These are phyloP conservation scores for Ceramica pisi DNA, from an alignment of 2,888 invertebrate species.

Conservation along the genomic window DNA sequence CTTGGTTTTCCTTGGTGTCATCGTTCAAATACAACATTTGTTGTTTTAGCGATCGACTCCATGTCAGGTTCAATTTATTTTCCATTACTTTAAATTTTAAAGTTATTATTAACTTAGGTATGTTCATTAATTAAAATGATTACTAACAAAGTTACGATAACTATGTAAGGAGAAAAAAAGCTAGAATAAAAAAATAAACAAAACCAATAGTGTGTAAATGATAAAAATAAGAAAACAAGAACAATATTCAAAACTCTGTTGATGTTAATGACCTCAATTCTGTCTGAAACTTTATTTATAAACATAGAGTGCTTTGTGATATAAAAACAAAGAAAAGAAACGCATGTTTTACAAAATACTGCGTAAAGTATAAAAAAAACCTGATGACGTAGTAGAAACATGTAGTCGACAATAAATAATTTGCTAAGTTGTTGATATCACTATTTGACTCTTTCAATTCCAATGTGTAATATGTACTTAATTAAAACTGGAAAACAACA, in stretches of 20 bases:
- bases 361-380: not conserved
- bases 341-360: not conserved
- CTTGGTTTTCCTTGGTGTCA: not conserved
- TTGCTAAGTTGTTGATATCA: not conserved
- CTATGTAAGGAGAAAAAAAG: not conserved
- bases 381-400: not conserved
- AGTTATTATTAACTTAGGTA: not conserved
- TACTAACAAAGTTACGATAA: not conserved
- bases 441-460: slow-evolving; percentile 6
- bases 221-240: slow-evolving; percentile 7
- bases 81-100: not conserved
- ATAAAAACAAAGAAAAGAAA: slow-evolving; percentile 28
- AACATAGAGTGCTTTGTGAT: slow-evolving; percentile 11
- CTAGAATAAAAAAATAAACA: not conserved
- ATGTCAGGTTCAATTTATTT: not conserved
- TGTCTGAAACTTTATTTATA: slow-evolving; percentile 29
- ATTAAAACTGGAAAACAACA: slow-evolving; percentile 10
- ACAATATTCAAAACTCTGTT: slow-evolving; percentile 20
- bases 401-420: slow-evolving; percentile 2
- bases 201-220: not conserved
- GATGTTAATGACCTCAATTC: slow-evolving; percentile 33
- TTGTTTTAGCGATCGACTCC: not conserved
- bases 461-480: no score
- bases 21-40: not conserved
- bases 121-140: not conserved